phyloP scores from a whole-genome alignment of 2,888 invertebrate genomes.

The Cactoblastis cactorum region DNA sequence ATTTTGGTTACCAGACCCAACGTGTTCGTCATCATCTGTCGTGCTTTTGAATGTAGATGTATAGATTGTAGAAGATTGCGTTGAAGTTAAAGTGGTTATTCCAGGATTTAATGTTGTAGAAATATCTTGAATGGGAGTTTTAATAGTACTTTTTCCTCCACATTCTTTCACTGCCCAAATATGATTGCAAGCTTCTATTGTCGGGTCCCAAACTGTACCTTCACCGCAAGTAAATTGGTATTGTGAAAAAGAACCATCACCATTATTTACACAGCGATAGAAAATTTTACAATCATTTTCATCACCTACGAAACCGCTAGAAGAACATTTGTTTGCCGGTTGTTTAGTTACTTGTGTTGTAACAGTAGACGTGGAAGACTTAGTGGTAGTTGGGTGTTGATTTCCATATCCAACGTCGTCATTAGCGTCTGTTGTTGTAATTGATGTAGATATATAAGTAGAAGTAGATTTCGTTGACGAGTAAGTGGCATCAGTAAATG shows the following conservation, averaged over 20 bases:
- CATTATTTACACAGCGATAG: constrained; percentile 81
- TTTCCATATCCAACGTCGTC: constrained; percentile 35
- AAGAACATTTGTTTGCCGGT: constrained; percentile 31
- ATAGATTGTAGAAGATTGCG: not conserved
- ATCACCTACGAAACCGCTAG: constrained; percentile 81
- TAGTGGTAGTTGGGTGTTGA: constrained; percentile 15
- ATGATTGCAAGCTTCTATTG: constrained; percentile 78
- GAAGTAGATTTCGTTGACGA: constrained; percentile 24
- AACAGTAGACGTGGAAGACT: not conserved
- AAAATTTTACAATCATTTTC: constrained; percentile 81
- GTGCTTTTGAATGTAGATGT: not conserved
- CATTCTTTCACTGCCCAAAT: constrained; percentile 63
- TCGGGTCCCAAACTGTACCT: constrained; percentile 81
- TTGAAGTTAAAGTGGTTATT: not conserved
- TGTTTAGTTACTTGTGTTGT: constrained; percentile 18
- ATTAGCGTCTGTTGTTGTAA: constrained; percentile 24
- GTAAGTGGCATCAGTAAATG: constrained; percentile 15
- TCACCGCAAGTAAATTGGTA: constrained; percentile 79
- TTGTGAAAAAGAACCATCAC: constrained; percentile 57
- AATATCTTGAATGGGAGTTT: constrained; percentile 18
- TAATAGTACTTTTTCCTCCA: constrained; percentile 23
- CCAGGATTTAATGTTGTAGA: constrained; percentile 24
- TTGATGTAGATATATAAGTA: constrained; percentile 19
- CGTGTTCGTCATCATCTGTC: constrained; percentile 22
- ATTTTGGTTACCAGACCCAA: no score